phyloP scores from a whole-genome alignment of 2,113 vertebrate genomes.

The Pollimyrus isidori region DNA sequence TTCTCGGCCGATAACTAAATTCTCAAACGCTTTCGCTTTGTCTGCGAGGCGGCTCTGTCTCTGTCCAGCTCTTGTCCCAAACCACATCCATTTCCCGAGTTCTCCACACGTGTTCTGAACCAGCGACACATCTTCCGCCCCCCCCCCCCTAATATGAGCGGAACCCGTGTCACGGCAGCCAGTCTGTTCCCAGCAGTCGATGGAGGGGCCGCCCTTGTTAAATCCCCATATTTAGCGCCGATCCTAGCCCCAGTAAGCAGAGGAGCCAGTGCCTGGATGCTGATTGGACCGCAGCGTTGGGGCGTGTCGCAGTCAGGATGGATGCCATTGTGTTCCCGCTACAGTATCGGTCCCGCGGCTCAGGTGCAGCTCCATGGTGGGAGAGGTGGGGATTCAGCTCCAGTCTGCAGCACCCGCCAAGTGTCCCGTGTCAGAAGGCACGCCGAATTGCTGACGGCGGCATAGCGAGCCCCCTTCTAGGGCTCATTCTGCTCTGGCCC shows the following conservation, averaged over 20 bases:
- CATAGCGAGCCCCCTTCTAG: conserved; percentile 62
- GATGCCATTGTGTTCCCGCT: not conserved
- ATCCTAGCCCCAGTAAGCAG: not conserved
- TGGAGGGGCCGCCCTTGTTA: not conserved
- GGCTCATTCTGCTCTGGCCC: conserved; percentile 49
- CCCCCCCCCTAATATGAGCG: not conserved
- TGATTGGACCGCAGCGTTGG: conserved; percentile 21
- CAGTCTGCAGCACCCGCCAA: conserved; percentile 13
- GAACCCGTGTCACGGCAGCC: not conserved
- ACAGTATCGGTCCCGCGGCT: not conserved
- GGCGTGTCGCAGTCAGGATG: not conserved
- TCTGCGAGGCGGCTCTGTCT: no score
- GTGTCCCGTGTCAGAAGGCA: conserved; percentile 47
- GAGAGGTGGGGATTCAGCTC: conserved; percentile 29
- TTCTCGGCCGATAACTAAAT: not conserved
- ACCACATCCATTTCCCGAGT: not conserved
- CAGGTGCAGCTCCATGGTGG: not conserved
- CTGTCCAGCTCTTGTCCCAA: not conserved
- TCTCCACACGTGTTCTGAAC: not conserved
- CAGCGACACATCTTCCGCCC: not conserved
- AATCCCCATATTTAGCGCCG: not conserved
- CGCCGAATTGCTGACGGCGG: conserved; percentile 60
- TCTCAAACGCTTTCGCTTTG: not conserved
- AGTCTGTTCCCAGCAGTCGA: not conserved
- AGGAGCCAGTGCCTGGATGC: not conserved